Evolutionary conservation across 2,888 invertebrate species (phyloP).

Genomic region (Thysanoteuthis rhombus): DNA sequence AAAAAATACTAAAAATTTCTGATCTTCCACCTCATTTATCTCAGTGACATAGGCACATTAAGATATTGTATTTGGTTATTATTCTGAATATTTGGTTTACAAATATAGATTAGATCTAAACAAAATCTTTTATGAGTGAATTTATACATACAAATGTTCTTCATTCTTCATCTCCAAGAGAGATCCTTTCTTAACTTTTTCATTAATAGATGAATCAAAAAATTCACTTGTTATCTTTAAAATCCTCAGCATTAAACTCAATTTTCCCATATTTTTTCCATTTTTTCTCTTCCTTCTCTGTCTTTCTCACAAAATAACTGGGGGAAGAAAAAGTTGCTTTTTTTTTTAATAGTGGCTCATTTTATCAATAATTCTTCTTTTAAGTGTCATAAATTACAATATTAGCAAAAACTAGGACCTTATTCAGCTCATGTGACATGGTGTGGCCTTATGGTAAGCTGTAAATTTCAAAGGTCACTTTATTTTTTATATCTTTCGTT

Average conservation of each 20-base stretch:
- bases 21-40: too few species aligned
- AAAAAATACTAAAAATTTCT: too few species aligned
- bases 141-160: too few species aligned
- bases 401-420: neutral
- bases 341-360: neutral
- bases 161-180: too few species aligned
- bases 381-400: neutral
- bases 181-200: too few species aligned
- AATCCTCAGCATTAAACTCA: neutral
- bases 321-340: too few species aligned
- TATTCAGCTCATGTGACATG: constrained; percentile 12
- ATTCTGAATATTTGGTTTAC: too few species aligned
- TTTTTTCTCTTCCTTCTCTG: neutral
- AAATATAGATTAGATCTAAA: too few species aligned
- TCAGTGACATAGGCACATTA: too few species aligned
- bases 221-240: neutral
- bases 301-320: too few species aligned
- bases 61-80: too few species aligned
- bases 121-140: too few species aligned
- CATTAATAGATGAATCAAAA: neutral
- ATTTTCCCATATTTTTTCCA: neutral
- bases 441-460: neutral
- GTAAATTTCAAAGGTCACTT: constrained; percentile 12
- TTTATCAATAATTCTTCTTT: neutral
- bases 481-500: neutral